These are phyloP conservation scores for Brachionus calyciflorus DNA, from an alignment of 1,140 invertebrate genomes.

Conservation along the genomic window DNA sequence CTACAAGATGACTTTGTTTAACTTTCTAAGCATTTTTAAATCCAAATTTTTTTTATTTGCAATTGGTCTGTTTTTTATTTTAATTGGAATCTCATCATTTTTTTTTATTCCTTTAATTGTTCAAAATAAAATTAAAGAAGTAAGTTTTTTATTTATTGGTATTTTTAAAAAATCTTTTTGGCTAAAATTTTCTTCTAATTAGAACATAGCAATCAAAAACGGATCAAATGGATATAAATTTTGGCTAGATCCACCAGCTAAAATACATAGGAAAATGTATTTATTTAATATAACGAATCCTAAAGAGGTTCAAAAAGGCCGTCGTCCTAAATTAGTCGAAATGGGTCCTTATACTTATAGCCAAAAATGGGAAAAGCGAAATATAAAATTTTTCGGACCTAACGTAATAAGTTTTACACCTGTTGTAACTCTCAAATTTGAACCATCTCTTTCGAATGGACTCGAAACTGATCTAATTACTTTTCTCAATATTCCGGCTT, in stretches of 20 bases:
- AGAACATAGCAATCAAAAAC: constrained; percentile 13
- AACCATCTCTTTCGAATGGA: background rate
- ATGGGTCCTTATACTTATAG: constrained; percentile 27
- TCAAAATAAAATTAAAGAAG: too few species aligned
- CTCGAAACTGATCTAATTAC: constrained; percentile 25
- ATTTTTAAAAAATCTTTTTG: too few species aligned
- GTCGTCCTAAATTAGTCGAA: constrained; percentile 1
- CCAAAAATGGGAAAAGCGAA: constrained; percentile 7
- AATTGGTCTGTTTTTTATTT: too few species aligned
- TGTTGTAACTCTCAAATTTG: constrained; percentile 3
- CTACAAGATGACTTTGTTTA: too few species aligned
- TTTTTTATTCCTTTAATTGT: too few species aligned
- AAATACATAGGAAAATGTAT: constrained; percentile 19
- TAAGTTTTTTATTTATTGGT: too few species aligned
- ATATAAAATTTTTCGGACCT: constrained; percentile 10
- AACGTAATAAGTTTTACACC: background rate
- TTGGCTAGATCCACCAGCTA: constrained; percentile 10
- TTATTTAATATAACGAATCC: constrained; percentile 21
- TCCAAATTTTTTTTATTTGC: too few species aligned
- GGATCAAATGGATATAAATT: constrained; percentile 16
- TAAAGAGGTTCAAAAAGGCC: background rate
- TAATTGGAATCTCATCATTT: too few species aligned
- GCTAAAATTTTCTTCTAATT: too few species aligned
- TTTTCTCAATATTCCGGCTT: constrained; percentile 21
- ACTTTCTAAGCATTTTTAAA: too few species aligned